phyloP scores from a whole-genome alignment of 2,113 vertebrate genomes.

The Pseudonaja textilis region DNA sequence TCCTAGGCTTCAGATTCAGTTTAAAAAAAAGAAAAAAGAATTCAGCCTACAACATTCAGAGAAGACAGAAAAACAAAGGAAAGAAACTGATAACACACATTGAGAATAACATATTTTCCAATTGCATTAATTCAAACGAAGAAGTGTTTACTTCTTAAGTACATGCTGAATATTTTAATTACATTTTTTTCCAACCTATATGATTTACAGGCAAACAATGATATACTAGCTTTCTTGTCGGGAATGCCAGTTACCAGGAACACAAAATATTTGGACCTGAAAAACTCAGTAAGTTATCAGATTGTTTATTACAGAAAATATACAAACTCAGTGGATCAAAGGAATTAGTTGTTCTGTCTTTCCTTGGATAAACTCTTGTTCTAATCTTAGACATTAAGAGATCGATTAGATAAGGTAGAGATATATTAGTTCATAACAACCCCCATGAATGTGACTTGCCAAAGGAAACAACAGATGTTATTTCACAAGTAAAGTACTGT shows the following conservation, averaged over 20 bases:
- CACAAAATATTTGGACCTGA: conserved; percentile 96
- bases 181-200: neutral
- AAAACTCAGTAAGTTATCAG: conserved; percentile 83
- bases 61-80: neutral
- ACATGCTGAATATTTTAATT: neutral
- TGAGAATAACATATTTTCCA: neutral
- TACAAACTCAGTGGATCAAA: rapidly evolving
- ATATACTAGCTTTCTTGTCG: conserved; percentile 95
- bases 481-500: neutral
- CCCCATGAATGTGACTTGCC: neutral
- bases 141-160: neutral
- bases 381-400: neutral
- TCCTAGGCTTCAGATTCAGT: rapidly evolving
- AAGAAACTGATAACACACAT: neutral
- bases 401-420: neutral
- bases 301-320: neutral
- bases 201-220: conserved; percentile 88
- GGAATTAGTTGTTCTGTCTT: neutral
- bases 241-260: conserved; percentile 97
- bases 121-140: neutral
- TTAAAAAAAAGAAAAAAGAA: too few relatives aligned
- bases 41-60: neutral
- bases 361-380: neutral
- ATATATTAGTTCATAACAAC: neutral
- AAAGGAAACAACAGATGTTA: neutral